Base-by-base conservation (phyloP, 2,797 vertebrate genomes). In the Sebastes goodei region DNA sequence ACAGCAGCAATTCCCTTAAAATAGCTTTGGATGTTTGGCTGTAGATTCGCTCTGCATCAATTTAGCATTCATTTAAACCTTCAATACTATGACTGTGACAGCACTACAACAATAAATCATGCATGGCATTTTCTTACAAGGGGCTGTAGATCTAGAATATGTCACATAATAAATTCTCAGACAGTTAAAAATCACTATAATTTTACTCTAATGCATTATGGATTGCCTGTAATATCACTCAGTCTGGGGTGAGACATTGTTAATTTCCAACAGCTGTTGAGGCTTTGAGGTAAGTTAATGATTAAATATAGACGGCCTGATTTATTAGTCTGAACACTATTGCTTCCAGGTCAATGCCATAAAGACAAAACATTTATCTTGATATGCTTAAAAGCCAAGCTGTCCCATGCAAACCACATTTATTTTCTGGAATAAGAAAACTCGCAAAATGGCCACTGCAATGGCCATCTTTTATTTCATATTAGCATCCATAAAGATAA, bases 111-210 rank as follows among this genome's bases (percentile, higher is more conserved):
- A 94, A 99, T 99, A 97, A 98, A 99, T 99, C 98, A 98, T 87
- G 87, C 92, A 84, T 96, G 97, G 96, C 97, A 97, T 91, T 95
- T 96, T 96, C 93, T 97, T 98, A 97, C 97, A 93, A 97, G 96
- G 96, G 95, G 96, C 95, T 93, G 97, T 96, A 97, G 96, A 97
- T 97, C 95, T 96, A 94, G 96, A 98, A 98, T 97, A 98, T 97
- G 97, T 96, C 96, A 96, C 95, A 96, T 97, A 98, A 98, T 98
- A 99, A 97, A 99, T 99, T 98, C 96, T 92, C 92, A 94, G 98
- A 99, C 98, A 99, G 98, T 98, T 99, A 99, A 99, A 99, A 99
- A 99, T 99, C 98, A 98, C 98, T 99, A 98, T 98, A 97, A 99
- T 99, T 99, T 99, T 97, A 97, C 97, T 97, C 97, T 99, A 99